phyloP scores from a whole-genome alignment of 1,140 invertebrate species.

The Orchesella cincta region DNA sequence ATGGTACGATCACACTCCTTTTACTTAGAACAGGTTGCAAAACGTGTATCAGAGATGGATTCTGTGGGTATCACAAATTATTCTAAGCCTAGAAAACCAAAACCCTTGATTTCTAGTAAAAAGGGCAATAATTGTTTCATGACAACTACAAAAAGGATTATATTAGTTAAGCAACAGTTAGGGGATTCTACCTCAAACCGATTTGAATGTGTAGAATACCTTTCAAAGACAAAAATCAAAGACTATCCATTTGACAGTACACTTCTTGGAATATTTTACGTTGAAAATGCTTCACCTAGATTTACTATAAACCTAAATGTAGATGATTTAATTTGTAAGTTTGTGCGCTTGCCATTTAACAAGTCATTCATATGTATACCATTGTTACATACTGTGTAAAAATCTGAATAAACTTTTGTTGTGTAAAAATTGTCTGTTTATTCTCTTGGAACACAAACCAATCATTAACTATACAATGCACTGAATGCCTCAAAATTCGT shows the following conservation, averaged over 20 bases:
- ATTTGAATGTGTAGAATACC: background rate
- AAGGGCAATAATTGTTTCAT: constrained; percentile 7
- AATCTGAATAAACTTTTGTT: no score
- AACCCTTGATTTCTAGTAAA: background rate
- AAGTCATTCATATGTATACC: constrained; percentile 7
- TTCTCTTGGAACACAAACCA: no score
- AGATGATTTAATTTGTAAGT: background rate
- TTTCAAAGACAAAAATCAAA: background rate
- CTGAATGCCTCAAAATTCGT: no score
- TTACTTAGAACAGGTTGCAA: background rate
- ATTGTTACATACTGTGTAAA: constrained; percentile 2
- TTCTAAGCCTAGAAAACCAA: background rate
- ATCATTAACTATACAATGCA: no score
- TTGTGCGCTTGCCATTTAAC: background rate
- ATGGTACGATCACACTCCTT: background rate
- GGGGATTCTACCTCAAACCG: background rate
- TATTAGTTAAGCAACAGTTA: background rate
- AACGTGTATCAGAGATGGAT: background rate
- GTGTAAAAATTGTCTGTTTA: no score
- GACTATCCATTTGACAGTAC: constrained; percentile 3
- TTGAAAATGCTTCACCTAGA: background rate
- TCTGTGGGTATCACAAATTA: background rate
- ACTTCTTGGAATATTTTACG: background rate
- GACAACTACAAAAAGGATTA: background rate
- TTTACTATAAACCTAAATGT: background rate